A percentile compares a stretch with the other conserved stretches of the same genome.
Conservation (phyloP, 2,888 invertebrate genomes). For the Cotesia congregata region DNA sequence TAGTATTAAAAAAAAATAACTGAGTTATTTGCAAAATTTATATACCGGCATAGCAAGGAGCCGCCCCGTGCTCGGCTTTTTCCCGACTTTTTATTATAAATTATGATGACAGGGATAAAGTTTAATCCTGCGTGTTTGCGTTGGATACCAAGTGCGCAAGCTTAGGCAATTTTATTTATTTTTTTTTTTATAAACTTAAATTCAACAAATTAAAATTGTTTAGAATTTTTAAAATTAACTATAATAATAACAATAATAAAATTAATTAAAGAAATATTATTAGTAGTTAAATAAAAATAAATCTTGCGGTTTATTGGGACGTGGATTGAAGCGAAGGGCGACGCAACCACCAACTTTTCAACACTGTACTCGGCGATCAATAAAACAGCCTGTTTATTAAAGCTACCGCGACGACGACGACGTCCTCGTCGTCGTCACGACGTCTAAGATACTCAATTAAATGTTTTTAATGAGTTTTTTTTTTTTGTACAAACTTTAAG, state of each 20-base stretch:
- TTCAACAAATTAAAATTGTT: neutral
- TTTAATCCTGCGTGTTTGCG: constrained; percentile 2
- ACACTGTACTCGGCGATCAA: constrained; percentile 15
- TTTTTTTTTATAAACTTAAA: neutral
- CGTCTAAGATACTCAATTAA: neutral
- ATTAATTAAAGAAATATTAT: neutral
- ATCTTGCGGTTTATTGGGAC: neutral
- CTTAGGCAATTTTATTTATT: neutral
- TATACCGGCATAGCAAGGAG: constrained; percentile 53
- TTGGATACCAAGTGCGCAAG: neutral
- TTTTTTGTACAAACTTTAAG: neutral
- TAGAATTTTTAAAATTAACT: neutral
- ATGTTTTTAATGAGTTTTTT: too few species aligned
- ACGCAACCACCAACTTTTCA: neutral
- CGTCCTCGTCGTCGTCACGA: constrained; percentile 15
- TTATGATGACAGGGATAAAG: neutral
- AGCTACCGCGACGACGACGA: neutral
- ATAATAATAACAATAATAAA: neutral
- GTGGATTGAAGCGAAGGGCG: neutral
- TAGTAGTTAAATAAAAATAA: neutral
- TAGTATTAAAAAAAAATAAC: constrained; percentile 10
- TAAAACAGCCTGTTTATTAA: constrained; percentile 16
- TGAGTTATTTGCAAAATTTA: constrained; percentile 1
- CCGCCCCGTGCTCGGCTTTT: constrained; percentile 57
- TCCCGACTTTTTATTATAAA: neutral